A percentile compares a stretch with the other conserved stretches of the same genome.
Conservation (phyloP, 2,888 invertebrate species). For the Lacanobia wlatinum region DNA sequence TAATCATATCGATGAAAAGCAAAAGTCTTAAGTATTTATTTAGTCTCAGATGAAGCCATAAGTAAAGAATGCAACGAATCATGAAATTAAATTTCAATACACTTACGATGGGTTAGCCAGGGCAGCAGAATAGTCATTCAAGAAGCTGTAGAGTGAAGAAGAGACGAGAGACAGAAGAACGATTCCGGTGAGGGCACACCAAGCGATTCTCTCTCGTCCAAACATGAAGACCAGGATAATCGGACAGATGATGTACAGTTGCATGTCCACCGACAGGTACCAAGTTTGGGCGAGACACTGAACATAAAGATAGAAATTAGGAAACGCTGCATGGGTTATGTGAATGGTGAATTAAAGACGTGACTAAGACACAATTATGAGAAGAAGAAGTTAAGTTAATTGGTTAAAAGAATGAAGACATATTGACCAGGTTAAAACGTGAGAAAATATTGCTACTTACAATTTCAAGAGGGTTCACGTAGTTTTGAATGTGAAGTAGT, state of each 20-base stretch:
- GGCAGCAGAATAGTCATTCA: constrained; percentile 78
- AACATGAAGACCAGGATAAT: constrained; percentile 75
- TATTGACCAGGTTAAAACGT: not conserved
- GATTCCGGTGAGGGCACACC: constrained; percentile 66
- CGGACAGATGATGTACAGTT: constrained; percentile 76
- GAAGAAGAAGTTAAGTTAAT: not conserved
- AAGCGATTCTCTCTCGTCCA: constrained; percentile 68
- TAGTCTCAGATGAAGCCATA: not conserved
- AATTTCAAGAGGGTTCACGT: constrained; percentile 74
- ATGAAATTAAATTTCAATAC: not conserved
- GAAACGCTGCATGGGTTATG: not conserved
- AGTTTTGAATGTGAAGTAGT: constrained; percentile 88
- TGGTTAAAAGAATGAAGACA: not conserved
- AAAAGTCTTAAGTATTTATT: no score
- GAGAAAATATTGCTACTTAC: constrained; percentile 64
- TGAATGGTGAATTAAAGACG: not conserved
- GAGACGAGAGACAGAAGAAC: constrained; percentile 70
- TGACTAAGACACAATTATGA: not conserved
- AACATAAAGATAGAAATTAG: constrained; percentile 39
- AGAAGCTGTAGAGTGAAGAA: constrained; percentile 75
- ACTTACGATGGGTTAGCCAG: constrained; percentile 81
- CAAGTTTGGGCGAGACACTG: constrained; percentile 79
- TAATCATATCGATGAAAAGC: not conserved
- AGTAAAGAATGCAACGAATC: not conserved
- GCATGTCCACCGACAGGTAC: constrained; percentile 81